Evolutionary conservation across 92 coral and sea anemone species (phyloP), one percentile per base, ranked within the genome.

Genomic region (Scolanthus callimorphus): DNA sequence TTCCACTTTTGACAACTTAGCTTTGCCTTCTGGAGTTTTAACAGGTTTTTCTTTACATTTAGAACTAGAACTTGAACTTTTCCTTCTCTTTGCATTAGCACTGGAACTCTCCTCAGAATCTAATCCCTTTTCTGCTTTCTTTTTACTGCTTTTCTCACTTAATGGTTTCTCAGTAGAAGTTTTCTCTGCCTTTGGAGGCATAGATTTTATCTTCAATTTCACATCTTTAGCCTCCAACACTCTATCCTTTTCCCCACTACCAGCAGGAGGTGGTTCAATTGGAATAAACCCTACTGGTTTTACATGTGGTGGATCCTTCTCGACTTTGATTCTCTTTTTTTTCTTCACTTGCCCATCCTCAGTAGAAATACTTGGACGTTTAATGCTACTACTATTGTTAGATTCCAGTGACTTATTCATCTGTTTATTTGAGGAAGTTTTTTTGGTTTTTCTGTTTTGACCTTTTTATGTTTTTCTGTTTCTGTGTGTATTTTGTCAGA

Each of bases 131-230:
- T n/a, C n/a, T n/a, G n/a, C n/a, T n/a, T n/a, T n/a, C 70, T 44
- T 71, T 49, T 55, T 55, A 28, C 28, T 19, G 3, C 22, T n/a
- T 59, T 60, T 69, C 3, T 69, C 67, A 2, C 37, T 31, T 15
- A 59, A 20, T n/a, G n/a, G n/a, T n/a, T n/a, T n/a, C n/a, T n/a
- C n/a, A n/a, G n/a, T n/a, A n/a, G n/a, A n/a, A n/a, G n/a, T n/a
- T 64, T 54, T 66, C 11, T 55, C 57, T 10, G 57, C 13, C 21
- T 43, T 53, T 37, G 61, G 59, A 37, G 57, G 45, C 27, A 67
- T 49, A 1, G 99, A 68, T 71, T 89, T 89, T 20, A 89, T 85
- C 61, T 94, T 94, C 11, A 89, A 55, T 41, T 94, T 94, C 19
- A 85, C 57, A 48, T 86, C 96, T 59, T 83, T 88, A n/a, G 65